Conservation (phyloP, 2,113 vertebrate species). For the human region GRCh38 chr14:91855001-91855500, state of each 20-base stretch:
- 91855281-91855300: not conserved
- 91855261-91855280: not conserved
- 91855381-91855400: not conserved
- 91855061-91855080: not conserved
- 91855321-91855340: not conserved
- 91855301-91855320: not conserved
- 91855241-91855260: not conserved
- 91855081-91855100: not conserved
- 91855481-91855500: not conserved
- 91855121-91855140: not conserved
- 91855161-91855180: not conserved
- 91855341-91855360: not conserved
- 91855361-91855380: not conserved
- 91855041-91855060: not conserved
- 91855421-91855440: not conserved
- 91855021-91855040: not conserved
- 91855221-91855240: not conserved
- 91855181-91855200: not conserved
- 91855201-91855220: not conserved
- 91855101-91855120: not conserved
- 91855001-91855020: not conserved
- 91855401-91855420: not conserved
- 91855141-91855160: not conserved
- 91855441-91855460: not conserved
- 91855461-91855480: not conserved